Evolutionary conservation across 1,140 invertebrate species (phyloP), one percentile per base, ranked within the genome.

Genomic region (Muscidifurax raptorellus): DNA sequence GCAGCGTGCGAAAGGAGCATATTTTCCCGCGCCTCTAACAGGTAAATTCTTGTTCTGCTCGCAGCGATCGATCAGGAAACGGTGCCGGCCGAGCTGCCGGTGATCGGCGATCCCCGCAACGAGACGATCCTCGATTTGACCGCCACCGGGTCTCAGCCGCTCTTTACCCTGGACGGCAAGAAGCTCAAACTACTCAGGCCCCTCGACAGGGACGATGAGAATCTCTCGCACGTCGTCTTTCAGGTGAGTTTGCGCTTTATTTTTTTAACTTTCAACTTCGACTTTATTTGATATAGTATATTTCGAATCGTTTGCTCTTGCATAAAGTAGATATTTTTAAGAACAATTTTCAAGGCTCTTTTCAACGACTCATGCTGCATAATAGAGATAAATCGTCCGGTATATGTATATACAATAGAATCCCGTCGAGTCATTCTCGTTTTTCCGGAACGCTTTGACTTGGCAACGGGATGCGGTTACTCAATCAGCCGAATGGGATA

Each of bases 161-260:
- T 96, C 85, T 98, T 98, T 90, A 94, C 95, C 82, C 93, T 98
- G 15, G 95, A 96, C 86, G 97, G 97, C n/a, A 98, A 98, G 91
- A 95, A 95, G 83, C 91, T 98, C 6, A 95, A 96, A 89, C 93
- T 98, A 25, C 92, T 97, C 59, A 93, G 96, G 85, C 97, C 97
- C 0, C 90, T 98, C 44, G 97, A 98, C 91, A 95, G 97, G 88
- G 97, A 98, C 92, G 95, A 95, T 77, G 96, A 97, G 87, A 97
- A 97, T 92, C 93, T 97, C 52, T 97, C 97, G 59, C 97, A 97
- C 91, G 95, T 97, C 90, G 96, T 97, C 3, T 97, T 98, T 91
- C 96, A 97, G 95, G 97, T 97, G 91, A 93, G 89, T 86, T 59
- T 1, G 5, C 36, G 7, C 7, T 59, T n/a, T 59, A 0, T 59